phyloP scores from a whole-genome alignment of 2,113 vertebrate species.

The Notothenia rossii region DNA sequence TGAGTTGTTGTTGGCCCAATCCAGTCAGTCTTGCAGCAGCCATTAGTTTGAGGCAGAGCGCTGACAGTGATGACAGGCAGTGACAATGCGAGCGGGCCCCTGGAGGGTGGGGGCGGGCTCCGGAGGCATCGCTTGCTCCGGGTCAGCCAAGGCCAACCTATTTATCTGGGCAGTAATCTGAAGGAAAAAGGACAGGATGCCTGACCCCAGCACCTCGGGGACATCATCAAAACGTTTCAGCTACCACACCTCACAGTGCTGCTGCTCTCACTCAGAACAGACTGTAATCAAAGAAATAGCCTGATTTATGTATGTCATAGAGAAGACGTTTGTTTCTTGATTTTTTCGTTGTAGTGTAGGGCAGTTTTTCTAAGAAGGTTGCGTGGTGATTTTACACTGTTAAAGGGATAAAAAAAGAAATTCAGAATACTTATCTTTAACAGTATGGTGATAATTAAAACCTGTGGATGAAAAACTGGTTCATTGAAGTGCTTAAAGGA shows the following conservation, averaged over 20 bases:
- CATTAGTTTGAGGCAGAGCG: slow-evolving; percentile 60
- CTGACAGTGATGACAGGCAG: slow-evolving; percentile 66
- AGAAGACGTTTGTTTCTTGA: too few species aligned
- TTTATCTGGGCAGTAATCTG: slow-evolving; percentile 74
- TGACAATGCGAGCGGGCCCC: slow-evolving; percentile 42
- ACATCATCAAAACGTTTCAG: slow-evolving; percentile 60
- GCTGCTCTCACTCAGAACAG: slow-evolving; percentile 33
- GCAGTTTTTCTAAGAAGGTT: too few species aligned
- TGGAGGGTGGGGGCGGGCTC: slow-evolving; percentile 34
- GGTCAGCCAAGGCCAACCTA: slow-evolving; percentile 52
- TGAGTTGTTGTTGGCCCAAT: slow-evolving; percentile 37
- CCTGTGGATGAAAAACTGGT: too few species aligned
- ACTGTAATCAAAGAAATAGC: not conserved
- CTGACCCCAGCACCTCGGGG: slow-evolving; percentile 60
- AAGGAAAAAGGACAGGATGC: slow-evolving; percentile 45
- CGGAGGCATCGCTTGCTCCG: slow-evolving; percentile 35
- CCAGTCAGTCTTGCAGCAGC: slow-evolving; percentile 54
- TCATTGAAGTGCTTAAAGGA: too few species aligned
- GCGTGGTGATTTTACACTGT: too few species aligned
- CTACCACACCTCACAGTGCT: slow-evolving; percentile 10
- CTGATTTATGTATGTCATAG: not conserved
- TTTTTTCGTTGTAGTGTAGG: too few species aligned
- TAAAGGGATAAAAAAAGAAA: too few species aligned
- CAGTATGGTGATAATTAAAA: too few species aligned
- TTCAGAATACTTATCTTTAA: too few species aligned